These are phyloP conservation scores for Drosophila subpulchrella DNA, from an alignment of 1,140 invertebrate species.

Conservation along the genomic window DNA sequence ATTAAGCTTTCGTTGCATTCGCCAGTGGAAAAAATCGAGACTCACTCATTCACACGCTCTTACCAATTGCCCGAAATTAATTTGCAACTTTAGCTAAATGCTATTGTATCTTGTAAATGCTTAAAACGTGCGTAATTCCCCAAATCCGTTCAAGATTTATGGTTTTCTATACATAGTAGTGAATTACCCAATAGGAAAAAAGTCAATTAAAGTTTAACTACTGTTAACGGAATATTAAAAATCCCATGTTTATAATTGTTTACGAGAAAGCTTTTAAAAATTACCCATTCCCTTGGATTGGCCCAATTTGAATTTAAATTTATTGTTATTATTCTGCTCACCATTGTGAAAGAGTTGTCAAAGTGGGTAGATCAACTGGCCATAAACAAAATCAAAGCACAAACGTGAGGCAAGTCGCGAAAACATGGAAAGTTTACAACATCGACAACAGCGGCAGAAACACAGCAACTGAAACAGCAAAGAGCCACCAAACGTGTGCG, in stretches of 20 bases:
- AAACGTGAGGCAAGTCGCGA: constrained; percentile 51
- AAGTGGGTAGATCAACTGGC: constrained; percentile 35
- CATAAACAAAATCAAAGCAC: constrained; percentile 50
- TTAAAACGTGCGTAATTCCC: constrained; percentile 7
- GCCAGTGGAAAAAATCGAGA: constrained; percentile 35
- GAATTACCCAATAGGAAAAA: not conserved
- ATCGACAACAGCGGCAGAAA: constrained; percentile 23
- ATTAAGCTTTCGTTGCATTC: constrained; percentile 48
- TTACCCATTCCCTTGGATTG: not conserved
- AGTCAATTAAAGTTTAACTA: too few relatives aligned
- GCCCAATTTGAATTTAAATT: not conserved
- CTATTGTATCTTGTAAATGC: constrained; percentile 29
- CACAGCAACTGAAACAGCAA: constrained; percentile 21
- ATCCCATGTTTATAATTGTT: not conserved
- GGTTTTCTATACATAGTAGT: not conserved
- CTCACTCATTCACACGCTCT: constrained; percentile 67
- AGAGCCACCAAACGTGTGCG: constrained; percentile 27
- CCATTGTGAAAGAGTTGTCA: constrained; percentile 14
- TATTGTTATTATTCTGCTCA: not conserved
- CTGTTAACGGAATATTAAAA: too few relatives aligned
- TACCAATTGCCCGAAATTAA: constrained; percentile 59
- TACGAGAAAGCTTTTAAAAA: not conserved
- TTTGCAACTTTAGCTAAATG: constrained; percentile 53
- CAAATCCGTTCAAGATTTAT: constrained; percentile 18
- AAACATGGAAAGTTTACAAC: constrained; percentile 71